These are phyloP conservation scores for Danionella dracula DNA, from an alignment of 2,797 vertebrate species.

Conservation along the genomic window DNA sequence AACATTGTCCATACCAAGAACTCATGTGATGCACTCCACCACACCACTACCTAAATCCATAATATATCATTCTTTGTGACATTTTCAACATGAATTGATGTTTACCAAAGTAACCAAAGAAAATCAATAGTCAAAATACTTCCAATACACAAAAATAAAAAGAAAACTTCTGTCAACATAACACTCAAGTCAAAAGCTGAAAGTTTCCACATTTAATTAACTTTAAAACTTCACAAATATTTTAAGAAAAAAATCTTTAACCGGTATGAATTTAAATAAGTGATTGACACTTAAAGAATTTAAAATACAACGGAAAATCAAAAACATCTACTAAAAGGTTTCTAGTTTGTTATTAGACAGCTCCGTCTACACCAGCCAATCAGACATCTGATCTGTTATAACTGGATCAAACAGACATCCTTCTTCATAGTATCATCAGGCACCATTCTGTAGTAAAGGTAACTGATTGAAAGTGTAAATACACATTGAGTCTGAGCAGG, in stretches of 20 bases:
- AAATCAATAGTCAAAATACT: slow-evolving; percentile 9
- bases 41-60: no score
- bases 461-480: neutral
- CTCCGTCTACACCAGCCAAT: neutral
- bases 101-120: neutral
- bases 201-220: slow-evolving; percentile 29
- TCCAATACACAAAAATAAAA: slow-evolving; percentile 30
- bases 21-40: no score
- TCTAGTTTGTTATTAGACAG: neutral
- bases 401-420: neutral
- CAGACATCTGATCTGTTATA: neutral
- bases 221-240: slow-evolving; percentile 21
- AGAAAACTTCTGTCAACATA: slow-evolving; percentile 29
- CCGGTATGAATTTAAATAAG: slow-evolving; percentile 33
- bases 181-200: slow-evolving; percentile 20
- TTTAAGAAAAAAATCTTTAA: slow-evolving; percentile 34
- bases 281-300: slow-evolving; percentile 30
- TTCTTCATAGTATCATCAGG: slow-evolving; percentile 21
- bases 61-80: neutral
- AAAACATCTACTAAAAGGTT: slow-evolving; percentile 21
- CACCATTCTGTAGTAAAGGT: slow-evolving; percentile 10
- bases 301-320: neutral
- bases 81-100: neutral
- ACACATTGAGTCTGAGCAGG: slow-evolving; percentile 12
- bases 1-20: no score